Evolutionary conservation across 2,113 vertebrate genomes (phyloP), one percentile per base, ranked within the genome.

Genomic region (Neolamprologus sp.): DNA sequence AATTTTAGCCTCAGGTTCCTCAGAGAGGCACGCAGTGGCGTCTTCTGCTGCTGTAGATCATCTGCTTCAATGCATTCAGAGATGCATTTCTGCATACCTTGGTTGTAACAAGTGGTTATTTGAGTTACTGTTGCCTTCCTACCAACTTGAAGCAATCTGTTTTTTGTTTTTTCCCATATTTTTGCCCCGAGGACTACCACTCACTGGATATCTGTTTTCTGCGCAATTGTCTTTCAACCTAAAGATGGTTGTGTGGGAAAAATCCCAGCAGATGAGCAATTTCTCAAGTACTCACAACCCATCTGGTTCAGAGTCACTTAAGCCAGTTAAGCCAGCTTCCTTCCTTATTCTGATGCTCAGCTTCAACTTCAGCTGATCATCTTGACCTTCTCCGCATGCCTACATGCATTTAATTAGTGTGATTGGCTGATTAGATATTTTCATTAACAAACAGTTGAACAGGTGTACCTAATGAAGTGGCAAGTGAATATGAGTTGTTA

Each of bases 301-400:
- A 0, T 73, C 65, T 45, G 65, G n/a, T 71, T 71, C 37, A 23
- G n/a, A 71, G 65, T 42, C 65, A 23, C n/a, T 71, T 23, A 23
- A 42, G 37, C 37, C 37, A 42, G 65, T 71, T 23, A 23, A 42
- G 37, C 37, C 37, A 42, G 65, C 37, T 42, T 42, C 12, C 65
- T 71, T 42, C 37, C 65, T 42, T 40, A 42, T 23, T 71, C 65
- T 71, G 4, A 42, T 71, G 65, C n/a, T 42, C n/a, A 16, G n/a
- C 4, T 71, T 71, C n/a, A 71, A 71, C 37, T 42, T 42, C 13
- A 71, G 13, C 3, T 42, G 65, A 42, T 71, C 68, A 73, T 73
- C 8, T 73, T 68, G 19, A 37, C 60, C 10, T 0, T 37, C 0
- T 37, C 21, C 1, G 9, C 40, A 1, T 45, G 21, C 21, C 21